A percentile compares a stretch with the other conserved stretches of the same genome.
Evolutionary conservation across 2,113 vertebrate species (phyloP).

Genomic region (Zeus faber): DNA sequence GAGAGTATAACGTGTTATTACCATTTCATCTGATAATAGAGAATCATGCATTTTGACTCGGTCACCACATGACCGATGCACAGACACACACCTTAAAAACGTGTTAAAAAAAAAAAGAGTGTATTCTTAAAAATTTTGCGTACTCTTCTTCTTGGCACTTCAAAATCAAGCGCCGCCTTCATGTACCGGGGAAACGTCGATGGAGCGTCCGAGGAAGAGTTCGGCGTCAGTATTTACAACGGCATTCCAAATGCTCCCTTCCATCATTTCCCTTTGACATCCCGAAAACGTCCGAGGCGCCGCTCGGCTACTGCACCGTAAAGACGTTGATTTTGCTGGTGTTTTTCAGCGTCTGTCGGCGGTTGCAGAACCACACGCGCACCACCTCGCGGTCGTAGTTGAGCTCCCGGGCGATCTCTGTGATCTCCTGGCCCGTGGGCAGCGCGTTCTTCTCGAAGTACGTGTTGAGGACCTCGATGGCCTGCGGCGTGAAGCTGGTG

Average conservation of each 20-base stretch:
- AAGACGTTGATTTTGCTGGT: constrained; percentile 96
- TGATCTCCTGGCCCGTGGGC: constrained; percentile 95
- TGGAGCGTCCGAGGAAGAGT: no score
- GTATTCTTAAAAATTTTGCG: constrained; percentile 18
- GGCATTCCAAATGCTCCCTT: constrained; percentile 27
- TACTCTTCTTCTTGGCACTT: constrained; percentile 22
- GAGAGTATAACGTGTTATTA: constrained; percentile 35
- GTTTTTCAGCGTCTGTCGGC: constrained; percentile 95
- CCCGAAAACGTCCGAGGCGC: constrained; percentile 11
- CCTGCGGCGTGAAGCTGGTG: constrained; percentile 94
- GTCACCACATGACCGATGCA: constrained; percentile 27
- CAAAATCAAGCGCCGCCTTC: no score
- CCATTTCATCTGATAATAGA: constrained; percentile 27
- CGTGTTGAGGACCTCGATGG: constrained; percentile 91
- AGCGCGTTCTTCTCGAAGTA: constrained; percentile 96
- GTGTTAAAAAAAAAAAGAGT: no score
- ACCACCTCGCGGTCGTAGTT: constrained; percentile 97
- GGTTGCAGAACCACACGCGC: constrained; percentile 97
- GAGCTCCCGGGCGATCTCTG: constrained; percentile 93
- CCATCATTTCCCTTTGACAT: constrained; percentile 16
- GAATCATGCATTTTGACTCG: constrained; percentile 52
- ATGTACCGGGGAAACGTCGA: no score
- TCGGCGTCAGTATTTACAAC: constrained; percentile 18
- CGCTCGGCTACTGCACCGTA: constrained; percentile 78
- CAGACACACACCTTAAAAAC: constrained; percentile 31